Percentiles rank a stretch among this genome's conserved stretches.
Evolutionary conservation across 2,888 invertebrate species (phyloP).

Genomic region (Magallana nippona): DNA sequence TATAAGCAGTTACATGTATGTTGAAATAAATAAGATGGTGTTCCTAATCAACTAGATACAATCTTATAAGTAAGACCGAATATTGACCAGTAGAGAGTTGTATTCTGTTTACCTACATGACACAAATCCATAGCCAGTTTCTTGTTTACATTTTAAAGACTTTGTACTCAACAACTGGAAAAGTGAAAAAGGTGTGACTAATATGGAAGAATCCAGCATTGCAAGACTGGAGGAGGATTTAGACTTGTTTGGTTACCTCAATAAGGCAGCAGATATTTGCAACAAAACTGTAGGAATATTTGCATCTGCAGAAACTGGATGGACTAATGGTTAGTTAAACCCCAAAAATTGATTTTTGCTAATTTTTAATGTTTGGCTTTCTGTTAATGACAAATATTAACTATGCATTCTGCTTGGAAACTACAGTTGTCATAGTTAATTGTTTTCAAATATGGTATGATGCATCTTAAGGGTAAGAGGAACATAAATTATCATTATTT

Average conservation of each 20-base stretch:
- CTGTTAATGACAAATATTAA: too few species aligned
- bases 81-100: too few species aligned
- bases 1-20: too few species aligned
- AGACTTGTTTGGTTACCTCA: constrained; percentile 39
- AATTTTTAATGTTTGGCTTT: too few species aligned
- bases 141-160: constrained; percentile 30
- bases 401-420: too few species aligned
- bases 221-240: constrained; percentile 37
- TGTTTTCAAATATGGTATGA: too few species aligned
- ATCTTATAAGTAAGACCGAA: too few species aligned
- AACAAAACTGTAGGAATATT: constrained; percentile 39
- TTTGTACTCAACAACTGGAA: constrained; percentile 46
- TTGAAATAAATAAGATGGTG: too few species aligned
- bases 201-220: constrained; percentile 28
- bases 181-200: constrained; percentile 35
- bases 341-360: background rate
- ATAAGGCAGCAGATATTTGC: constrained; percentile 23
- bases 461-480: too few species aligned
- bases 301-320: constrained; percentile 38
- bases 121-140: background rate
- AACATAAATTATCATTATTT: too few species aligned
- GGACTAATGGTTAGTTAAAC: constrained; percentile 39
- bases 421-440: too few species aligned
- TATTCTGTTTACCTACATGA: background rate
- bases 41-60: too few species aligned